These are phyloP conservation scores for Ceratothoa steindachneri DNA, from an alignment of 2,888 invertebrate species.

Conservation along the genomic window DNA sequence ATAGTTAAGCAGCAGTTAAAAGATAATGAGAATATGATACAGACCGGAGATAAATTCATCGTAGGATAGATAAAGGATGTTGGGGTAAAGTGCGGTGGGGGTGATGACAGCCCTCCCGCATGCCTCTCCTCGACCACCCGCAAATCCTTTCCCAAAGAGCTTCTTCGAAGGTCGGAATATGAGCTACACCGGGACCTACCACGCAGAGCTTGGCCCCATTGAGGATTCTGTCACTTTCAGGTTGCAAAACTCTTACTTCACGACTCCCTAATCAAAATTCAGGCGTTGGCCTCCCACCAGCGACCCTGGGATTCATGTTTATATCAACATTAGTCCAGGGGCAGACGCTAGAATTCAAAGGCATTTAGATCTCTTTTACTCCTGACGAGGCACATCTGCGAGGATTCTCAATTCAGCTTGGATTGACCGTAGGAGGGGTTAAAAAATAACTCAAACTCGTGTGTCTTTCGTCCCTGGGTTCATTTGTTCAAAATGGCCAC, in stretches of 20 bases:
- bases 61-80: not conserved
- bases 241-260: not conserved
- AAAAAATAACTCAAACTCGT: too few relatives aligned
- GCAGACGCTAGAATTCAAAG: too few relatives aligned
- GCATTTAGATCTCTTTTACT: too few relatives aligned
- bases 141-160: not conserved
- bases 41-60: not conserved
- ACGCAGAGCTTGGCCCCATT: not conserved
- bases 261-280: not conserved
- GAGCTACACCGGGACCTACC: not conserved
- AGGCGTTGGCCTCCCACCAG: not conserved
- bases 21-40: not conserved
- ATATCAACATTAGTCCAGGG: not conserved
- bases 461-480: too few relatives aligned
- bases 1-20: not conserved
- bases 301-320: not conserved
- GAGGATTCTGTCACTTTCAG: not conserved
- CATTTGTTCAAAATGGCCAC: too few relatives aligned
- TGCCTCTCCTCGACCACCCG: not conserved
- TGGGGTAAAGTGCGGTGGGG: not conserved
- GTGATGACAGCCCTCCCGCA: not conserved
- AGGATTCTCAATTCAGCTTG: too few relatives aligned
- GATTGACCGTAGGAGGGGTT: too few relatives aligned
- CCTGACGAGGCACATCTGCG: too few relatives aligned
- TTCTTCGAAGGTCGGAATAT: not conserved